Base-by-base conservation (phyloP, 1,140 invertebrate genomes). In the Uloborus diversus region DNA sequence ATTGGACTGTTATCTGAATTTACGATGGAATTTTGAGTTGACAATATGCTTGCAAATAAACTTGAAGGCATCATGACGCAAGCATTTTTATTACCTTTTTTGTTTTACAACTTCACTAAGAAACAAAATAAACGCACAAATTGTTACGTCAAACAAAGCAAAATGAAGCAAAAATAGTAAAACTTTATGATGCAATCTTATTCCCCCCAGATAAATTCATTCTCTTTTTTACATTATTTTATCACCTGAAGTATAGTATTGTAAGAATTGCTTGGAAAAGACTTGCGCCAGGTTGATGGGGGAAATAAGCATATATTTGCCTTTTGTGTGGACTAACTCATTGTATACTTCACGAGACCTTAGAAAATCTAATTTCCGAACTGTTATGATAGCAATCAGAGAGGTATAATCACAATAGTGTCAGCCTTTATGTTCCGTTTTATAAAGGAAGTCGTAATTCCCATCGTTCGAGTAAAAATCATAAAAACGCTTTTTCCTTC, bases 391-490 rank as follows among this genome's bases (percentile, higher is more conserved):
- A 70, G 53, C 33, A 70, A 70, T 70, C 68, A 57, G 68, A 35
- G 13, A 49, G 14, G 32, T 37, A 70, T 70, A 70, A 70, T 70
- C 68, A 70, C 68, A 70, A 70, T 57, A 20, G 51, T 33, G 51
- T 70, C 30, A 49, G 57, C 57, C 68, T 70, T 70, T 57, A 70
- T 37, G 49, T 57, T 70, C 35, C 27, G 9, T 27, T 32, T 28
- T 70, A 70, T 70, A 57, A 70, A 70, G 68, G 68, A 70, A 70
- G 53, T 70, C 68, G 68, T 70, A 70, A 70, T 70, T 70, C 30
- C 30, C 14, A 3, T 42, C n/a, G 32, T 30, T n/a, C 4, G 25
- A 56, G 68, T 59, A 70, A 70, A 70, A 70, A 70, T 20, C n/a
- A 14, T 7, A 59, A 23, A 17, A 9, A 59, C 11, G 13, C 14